These are phyloP conservation scores for Callyntrura sp. DNA, from an alignment of 2,888 invertebrate genomes.

Conservation along the genomic window DNA sequence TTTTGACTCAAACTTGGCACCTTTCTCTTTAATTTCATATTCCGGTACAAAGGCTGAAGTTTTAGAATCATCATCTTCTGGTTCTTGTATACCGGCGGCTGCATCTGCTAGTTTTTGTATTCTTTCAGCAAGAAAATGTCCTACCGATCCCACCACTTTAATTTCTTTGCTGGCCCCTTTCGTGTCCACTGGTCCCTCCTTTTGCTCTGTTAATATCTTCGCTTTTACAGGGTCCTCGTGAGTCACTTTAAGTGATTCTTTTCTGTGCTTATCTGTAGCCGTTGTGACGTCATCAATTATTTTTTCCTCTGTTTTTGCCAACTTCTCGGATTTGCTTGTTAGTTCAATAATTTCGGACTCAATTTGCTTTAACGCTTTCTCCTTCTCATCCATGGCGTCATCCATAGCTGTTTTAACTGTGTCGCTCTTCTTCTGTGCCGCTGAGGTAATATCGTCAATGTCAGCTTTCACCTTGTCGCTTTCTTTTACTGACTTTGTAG, in stretches of 20 bases:
- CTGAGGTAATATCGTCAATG: slow-evolving; percentile 62
- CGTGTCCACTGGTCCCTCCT: background rate
- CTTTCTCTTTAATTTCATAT: background rate
- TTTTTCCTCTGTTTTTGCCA: slow-evolving; percentile 47
- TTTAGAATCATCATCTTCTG: background rate
- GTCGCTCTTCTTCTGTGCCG: slow-evolving; percentile 14
- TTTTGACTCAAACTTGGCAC: background rate
- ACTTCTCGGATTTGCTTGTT: slow-evolving; percentile 48
- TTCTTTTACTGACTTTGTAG: slow-evolving; percentile 34
- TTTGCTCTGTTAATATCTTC: slow-evolving; percentile 51
- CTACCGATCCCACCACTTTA: background rate
- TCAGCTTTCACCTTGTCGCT: slow-evolving; percentile 36
- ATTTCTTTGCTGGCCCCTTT: background rate
- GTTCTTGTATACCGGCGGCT: background rate
- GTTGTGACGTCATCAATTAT: slow-evolving; percentile 48
- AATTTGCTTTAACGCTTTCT: slow-evolving; percentile 40
- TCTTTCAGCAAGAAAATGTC: background rate
- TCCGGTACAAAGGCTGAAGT: background rate
- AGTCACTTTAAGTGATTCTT: slow-evolving; percentile 44
- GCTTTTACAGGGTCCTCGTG: slow-evolving; percentile 66
- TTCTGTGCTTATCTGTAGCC: slow-evolving; percentile 45
- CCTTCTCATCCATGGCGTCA: background rate
- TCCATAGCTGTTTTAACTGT: slow-evolving; percentile 41
- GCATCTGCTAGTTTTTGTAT: background rate
- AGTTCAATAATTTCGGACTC: slow-evolving; percentile 64